phyloP scores from a whole-genome alignment of 2,797 vertebrate species.

The Lepilemur ruficaudatus region DNA sequence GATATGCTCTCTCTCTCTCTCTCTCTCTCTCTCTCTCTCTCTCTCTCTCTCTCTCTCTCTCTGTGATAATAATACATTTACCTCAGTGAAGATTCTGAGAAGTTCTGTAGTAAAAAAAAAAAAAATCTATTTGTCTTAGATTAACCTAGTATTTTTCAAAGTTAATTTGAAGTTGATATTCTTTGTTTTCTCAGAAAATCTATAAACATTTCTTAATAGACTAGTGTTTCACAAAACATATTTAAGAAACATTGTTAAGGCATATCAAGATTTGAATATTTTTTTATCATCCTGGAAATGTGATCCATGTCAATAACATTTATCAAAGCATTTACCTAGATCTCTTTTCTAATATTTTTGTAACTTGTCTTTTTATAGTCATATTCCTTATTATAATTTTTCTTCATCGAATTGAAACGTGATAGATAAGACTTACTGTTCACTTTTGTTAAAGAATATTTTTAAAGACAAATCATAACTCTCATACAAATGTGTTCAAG shows the following conservation, averaged over 20 bases:
- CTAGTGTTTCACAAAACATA: not conserved
- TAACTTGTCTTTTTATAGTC: not conserved
- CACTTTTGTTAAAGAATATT: not conserved
- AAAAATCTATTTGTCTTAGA: not conserved
- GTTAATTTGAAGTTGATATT: not conserved
- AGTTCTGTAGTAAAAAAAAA: not conserved
- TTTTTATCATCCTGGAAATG: not conserved
- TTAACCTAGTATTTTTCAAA: not conserved
- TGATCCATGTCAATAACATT: not conserved
- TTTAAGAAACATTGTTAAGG: not conserved
- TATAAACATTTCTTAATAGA: not conserved
- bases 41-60: not conserved
- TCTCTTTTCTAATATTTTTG: not conserved
- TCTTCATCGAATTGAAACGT: not conserved
- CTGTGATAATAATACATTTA: not conserved
- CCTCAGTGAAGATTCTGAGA: not conserved
- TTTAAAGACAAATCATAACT: not conserved
- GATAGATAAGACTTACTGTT: not conserved
- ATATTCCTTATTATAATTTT: not conserved
- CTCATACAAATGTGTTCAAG: not conserved
- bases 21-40: too few relatives aligned
- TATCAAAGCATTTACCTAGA: not conserved
- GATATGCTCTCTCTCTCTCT: not conserved
- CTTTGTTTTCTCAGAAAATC: not conserved
- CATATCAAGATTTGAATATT: not conserved